Percentiles rank a stretch among this genome's conserved stretches.
phyloP scores from a whole-genome alignment of 2,113 vertebrate genomes.

The Pluvianellus socialis region DNA sequence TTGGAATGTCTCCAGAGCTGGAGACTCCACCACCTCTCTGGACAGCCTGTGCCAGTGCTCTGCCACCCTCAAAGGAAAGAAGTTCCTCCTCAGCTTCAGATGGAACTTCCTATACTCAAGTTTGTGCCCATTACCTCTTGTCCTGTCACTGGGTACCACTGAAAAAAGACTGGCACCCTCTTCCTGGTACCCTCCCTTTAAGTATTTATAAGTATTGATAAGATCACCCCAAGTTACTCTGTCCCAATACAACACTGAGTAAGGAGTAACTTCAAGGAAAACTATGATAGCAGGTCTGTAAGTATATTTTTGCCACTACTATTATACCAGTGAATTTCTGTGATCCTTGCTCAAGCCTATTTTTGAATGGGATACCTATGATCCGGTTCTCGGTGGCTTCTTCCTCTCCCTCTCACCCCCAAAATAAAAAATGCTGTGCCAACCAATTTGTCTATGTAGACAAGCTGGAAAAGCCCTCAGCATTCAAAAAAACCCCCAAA shows the following conservation, averaged over 20 bases:
- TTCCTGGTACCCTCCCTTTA: no score
- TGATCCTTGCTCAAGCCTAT: background rate
- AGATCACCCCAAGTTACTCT: no score
- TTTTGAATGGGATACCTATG: background rate
- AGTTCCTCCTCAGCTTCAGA: no score
- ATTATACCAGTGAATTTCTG: background rate
- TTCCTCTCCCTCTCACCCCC: accelerated
- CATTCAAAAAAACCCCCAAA: background rate
- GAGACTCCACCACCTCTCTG: no score
- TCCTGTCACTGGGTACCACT: no score
- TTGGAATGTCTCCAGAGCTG: no score
- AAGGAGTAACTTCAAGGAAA: background rate
- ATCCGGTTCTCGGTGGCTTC: background rate
- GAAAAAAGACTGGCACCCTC: no score
- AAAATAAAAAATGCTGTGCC: background rate
- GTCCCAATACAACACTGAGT: background rate
- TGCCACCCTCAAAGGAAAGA: no score
- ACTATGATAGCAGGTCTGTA: background rate
- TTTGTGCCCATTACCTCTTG: no score
- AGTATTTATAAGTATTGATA: no score
- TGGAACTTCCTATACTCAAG: no score
- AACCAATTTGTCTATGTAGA: background rate
- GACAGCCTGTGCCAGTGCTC: no score
- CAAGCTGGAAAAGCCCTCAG: background rate
- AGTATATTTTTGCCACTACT: background rate